A percentile compares a stretch with the other conserved stretches of the same genome.
phyloP scores from a whole-genome alignment of 2,113 vertebrate genomes.

The Pterophyllum scalare region DNA sequence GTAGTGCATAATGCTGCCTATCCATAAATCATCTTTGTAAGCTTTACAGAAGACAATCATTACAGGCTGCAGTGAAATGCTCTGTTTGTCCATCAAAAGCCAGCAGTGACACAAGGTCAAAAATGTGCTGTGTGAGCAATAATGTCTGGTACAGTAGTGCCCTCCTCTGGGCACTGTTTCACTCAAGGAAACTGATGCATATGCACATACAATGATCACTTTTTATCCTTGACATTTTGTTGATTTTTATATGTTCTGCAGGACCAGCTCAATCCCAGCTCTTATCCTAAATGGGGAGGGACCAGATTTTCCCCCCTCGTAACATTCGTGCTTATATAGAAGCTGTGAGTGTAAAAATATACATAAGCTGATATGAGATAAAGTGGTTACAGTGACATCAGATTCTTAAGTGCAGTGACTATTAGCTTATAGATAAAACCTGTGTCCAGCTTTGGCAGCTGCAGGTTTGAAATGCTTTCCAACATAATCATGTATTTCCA shows the following conservation, averaged over 20 bases:
- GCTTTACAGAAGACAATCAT: background rate
- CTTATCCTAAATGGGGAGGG: background rate
- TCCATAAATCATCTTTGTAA: background rate
- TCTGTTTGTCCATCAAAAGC: conserved; percentile 4
- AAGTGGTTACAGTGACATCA: background rate
- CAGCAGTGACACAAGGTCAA: conserved; percentile 18
- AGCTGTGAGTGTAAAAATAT: background rate
- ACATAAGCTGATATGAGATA: background rate
- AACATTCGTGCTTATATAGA: background rate
- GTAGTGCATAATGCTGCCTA: background rate
- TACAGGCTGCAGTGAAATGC: background rate
- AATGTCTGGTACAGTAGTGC: conserved; percentile 68
- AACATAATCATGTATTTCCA: background rate
- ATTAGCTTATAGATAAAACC: background rate
- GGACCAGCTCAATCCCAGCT: too few species aligned
- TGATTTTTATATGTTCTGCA: background rate
- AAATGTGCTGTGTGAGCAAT: conserved; percentile 3
- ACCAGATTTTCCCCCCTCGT: background rate
- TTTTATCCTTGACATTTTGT: background rate
- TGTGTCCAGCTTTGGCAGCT: background rate
- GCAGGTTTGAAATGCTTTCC: background rate
- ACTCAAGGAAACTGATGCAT: conserved; percentile 16
- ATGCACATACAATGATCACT: background rate
- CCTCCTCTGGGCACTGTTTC: conserved; percentile 72
- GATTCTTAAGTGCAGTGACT: background rate